Percentiles rank a stretch among this genome's conserved stretches.
phyloP scores from a whole-genome alignment of 2,888 invertebrate species.

The Drosophila falleni region DNA sequence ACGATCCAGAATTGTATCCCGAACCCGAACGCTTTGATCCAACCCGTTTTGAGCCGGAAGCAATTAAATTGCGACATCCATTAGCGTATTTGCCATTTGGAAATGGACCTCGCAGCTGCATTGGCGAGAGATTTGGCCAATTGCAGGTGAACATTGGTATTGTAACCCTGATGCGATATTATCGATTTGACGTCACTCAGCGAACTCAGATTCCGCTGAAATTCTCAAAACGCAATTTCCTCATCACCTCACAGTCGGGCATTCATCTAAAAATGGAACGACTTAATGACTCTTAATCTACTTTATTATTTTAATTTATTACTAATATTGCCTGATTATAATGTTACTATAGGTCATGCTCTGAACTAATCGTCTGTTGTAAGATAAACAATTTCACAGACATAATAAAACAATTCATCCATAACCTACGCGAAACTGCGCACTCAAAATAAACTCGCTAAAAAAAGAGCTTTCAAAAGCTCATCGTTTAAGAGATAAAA shows the following conservation, averaged over 20 bases:
- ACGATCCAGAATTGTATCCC: constrained; percentile 85
- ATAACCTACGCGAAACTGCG: background rate
- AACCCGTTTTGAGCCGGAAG: constrained; percentile 87
- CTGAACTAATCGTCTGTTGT: background rate
- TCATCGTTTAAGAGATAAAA: constrained; percentile 2
- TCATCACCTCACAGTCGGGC: constrained; percentile 34
- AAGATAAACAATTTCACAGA: constrained; percentile 12
- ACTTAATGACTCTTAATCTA: background rate
- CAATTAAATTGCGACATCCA: constrained; percentile 86
- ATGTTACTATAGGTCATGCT: constrained; percentile 26
- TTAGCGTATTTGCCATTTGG: constrained; percentile 82
- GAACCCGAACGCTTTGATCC: constrained; percentile 88
- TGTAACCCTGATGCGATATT: constrained; percentile 45
- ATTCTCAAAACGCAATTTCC: constrained; percentile 30
- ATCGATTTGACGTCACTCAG: constrained; percentile 18
- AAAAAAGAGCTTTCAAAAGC: constrained; percentile 16
- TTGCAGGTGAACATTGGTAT: constrained; percentile 80
- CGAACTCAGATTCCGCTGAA: constrained; percentile 39
- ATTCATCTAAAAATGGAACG: constrained; percentile 39
- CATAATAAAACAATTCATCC: background rate
- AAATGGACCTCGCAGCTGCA: constrained; percentile 82
- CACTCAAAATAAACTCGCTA: background rate
- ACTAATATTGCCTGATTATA: background rate
- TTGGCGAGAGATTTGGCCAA: constrained; percentile 82
- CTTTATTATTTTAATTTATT: too few species aligned